Conservation (phyloP, 2,888 invertebrate species). For the Chrysomela aeneicollis region DNA sequence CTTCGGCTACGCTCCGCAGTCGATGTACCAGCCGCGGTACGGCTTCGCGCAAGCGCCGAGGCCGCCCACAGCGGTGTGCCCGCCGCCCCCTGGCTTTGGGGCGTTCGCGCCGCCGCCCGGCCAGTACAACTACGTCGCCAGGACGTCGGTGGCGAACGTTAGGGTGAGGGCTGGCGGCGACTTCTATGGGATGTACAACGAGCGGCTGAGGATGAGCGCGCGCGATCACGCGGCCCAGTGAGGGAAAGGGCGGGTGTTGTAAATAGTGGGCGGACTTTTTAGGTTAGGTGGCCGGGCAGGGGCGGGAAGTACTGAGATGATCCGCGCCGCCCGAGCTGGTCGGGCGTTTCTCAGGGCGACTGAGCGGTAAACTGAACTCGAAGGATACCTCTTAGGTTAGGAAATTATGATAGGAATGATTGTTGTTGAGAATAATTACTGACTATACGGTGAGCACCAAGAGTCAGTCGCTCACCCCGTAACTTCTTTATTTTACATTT, state of each 20-base stretch:
- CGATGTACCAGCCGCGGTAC: background rate
- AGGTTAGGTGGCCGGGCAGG: no score
- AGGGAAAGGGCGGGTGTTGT: background rate
- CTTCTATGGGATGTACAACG: slow-evolving; percentile 28
- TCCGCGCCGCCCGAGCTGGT: no score
- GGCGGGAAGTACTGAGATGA: no score
- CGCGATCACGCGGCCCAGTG: background rate
- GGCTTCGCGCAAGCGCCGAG: background rate
- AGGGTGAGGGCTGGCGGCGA: slow-evolving; percentile 18
- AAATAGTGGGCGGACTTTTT: no score
- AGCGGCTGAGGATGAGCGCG: slow-evolving; percentile 9
- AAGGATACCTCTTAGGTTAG: no score
- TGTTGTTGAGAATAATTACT: no score
- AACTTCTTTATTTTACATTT: no score
- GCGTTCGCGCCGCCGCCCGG: background rate
- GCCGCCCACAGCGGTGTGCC: slow-evolving; percentile 10
- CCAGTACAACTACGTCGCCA: slow-evolving; percentile 7
- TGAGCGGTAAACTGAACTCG: no score
- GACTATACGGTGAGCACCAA: no score
- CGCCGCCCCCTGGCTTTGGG: slow-evolving; percentile 22
- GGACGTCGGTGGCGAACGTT: slow-evolving; percentile 10
- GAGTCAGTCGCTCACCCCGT: no score
- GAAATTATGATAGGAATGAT: no score
- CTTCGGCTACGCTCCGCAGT: slow-evolving; percentile 8
- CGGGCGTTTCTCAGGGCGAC: no score